Evolutionary conservation across 2,797 vertebrate genomes (phyloP).

Genomic region (Poecilia wingei): DNA sequence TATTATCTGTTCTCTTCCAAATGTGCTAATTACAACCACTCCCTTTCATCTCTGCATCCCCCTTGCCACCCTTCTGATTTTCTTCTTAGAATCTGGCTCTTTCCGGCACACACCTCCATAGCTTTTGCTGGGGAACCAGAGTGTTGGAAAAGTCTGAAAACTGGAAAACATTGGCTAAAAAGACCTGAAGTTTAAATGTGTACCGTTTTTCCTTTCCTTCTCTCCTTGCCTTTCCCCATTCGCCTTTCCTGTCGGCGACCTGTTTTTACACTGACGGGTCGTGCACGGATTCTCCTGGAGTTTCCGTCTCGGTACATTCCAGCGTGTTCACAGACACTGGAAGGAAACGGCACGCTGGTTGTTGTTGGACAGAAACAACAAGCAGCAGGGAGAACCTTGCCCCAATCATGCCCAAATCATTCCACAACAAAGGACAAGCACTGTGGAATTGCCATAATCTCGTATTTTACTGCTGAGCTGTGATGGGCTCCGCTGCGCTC

Average conservation of each 20-base stretch:
- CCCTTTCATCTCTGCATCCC: conserved; percentile 74
- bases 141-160: conserved; percentile 30
- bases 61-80: conserved; percentile 44
- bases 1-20: conserved; percentile 73
- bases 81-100: conserved; percentile 37
- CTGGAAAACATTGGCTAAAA: conserved; percentile 17
- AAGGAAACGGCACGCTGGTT: conserved; percentile 69
- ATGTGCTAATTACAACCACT: conserved; percentile 77
- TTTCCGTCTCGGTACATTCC: conserved; percentile 40
- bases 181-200: conserved; percentile 15
- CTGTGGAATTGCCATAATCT: conserved; percentile 69
- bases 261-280: conserved; percentile 47
- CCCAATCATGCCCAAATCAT: conserved; percentile 76
- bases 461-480: conserved; percentile 70
- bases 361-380: conserved; percentile 53
- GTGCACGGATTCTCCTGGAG: conserved; percentile 43
- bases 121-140: conserved; percentile 25
- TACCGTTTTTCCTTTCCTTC: conserved; percentile 10
- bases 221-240: conserved; percentile 12
- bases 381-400: conserved; percentile 55
- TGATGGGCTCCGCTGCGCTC: conserved; percentile 51
- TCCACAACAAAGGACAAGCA: conserved; percentile 77
- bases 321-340: conserved; percentile 68
- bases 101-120: conserved; percentile 20
- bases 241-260: conserved; percentile 19